Conservation (phyloP, 2,797 vertebrate species). For the Myotis pilosus region DNA sequence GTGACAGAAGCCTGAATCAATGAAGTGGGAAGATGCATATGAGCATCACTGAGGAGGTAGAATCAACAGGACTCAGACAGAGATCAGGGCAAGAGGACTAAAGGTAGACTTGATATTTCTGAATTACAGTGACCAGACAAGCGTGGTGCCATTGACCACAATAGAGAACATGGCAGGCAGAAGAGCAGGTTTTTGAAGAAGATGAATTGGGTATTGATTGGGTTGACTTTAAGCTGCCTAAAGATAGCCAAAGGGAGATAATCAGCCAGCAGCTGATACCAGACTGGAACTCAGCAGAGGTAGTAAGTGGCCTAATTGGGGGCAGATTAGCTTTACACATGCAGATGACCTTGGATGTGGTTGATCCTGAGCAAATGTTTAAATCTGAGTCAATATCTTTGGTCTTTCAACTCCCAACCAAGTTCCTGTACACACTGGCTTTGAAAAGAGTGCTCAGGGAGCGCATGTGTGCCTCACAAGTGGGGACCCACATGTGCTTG, state of each 20-base stretch:
- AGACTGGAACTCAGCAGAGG: background rate
- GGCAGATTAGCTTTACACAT: background rate
- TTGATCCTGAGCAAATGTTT: background rate
- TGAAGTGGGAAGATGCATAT: background rate
- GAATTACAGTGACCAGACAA: background rate
- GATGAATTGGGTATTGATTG: background rate
- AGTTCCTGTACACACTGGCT: background rate
- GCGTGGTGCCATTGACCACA: background rate
- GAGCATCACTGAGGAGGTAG: background rate
- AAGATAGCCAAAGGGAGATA: background rate
- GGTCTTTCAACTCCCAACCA: background rate
- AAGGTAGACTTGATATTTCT: background rate
- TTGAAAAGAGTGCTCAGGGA: background rate
- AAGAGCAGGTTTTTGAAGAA: background rate
- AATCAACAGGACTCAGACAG: background rate
- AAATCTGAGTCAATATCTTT: background rate
- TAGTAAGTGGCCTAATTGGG: background rate
- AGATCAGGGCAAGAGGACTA: background rate
- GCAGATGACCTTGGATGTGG: background rate
- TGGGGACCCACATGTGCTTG: background rate
- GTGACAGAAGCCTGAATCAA: background rate
- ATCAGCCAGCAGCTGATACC: background rate
- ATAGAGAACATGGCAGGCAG: background rate
- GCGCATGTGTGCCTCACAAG: fast-evolving
- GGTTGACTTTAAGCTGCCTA: background rate